phyloP scores from a whole-genome alignment of 2,797 vertebrate genomes.

The Leontopithecus rosalia region DNA sequence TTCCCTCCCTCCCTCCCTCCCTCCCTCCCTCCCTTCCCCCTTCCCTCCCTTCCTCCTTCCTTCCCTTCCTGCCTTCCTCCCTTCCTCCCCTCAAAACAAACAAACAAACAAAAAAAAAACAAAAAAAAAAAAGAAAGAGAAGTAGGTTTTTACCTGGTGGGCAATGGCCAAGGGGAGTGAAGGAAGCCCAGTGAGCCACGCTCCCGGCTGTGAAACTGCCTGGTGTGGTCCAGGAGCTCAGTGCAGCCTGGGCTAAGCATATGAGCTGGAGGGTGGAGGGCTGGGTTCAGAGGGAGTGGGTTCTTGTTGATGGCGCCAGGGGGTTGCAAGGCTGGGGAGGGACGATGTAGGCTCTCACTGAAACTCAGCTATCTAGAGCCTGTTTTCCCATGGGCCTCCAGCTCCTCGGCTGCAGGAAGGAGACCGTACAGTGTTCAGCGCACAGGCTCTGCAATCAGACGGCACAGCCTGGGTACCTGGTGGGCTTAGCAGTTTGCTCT shows the following conservation, averaged over 20 bases:
- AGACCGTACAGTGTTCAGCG: not conserved
- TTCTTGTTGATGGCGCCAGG: accelerated
- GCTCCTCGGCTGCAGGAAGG: not conserved
- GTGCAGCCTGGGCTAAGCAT: not conserved
- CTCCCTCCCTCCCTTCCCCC: no score
- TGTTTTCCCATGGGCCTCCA: accelerated
- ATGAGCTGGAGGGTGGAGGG: not conserved
- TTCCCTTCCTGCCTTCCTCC: no score
- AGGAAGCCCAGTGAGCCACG: not conserved
- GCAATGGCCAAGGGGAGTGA: not conserved
- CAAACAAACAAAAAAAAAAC: no score
- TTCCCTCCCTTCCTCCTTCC: no score
- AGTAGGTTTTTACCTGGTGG: not conserved
- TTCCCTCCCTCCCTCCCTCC: no score
- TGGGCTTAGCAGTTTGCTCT: not conserved
- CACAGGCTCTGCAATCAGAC: accelerated
- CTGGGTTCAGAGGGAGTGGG: accelerated
- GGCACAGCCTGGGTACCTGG: not conserved
- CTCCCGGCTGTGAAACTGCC: no score
- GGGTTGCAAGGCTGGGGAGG: no score
- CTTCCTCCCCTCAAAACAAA: no score
- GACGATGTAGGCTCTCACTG: not conserved
- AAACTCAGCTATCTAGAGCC: not conserved
- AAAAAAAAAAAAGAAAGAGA: no score
- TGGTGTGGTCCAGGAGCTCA: not conserved